Base-by-base conservation (phyloP, 2,113 vertebrate species). In the Pelvicachromis taeniatus region DNA sequence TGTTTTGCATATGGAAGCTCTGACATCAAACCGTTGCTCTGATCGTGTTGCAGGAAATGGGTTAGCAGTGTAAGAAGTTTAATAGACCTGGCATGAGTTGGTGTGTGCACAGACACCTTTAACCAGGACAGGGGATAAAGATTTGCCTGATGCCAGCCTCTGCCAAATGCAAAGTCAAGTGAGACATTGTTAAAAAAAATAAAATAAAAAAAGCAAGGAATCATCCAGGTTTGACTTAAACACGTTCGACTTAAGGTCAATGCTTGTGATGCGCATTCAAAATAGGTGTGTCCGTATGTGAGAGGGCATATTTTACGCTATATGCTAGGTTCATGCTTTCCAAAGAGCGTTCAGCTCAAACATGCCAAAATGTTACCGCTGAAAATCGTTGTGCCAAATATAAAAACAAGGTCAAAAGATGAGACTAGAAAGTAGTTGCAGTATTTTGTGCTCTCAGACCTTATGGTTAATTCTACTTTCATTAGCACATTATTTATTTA, bases 341-440 rank as follows among this genome's bases (percentile, higher is more conserved):
- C 70, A 89, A 84, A 90, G 86, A 93, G 85, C 85, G 29, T 59
- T 13, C 31, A 33, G 87, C 89, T 94, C 89, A 52, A 53, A 85
- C 63, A 85, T 78, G 55, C 88, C 84, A 91, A 87, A 91, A 75
- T 38, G 90, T 78, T 82, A 29, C 70, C n/a, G 73, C 75, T 79
- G 35, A 89, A 90, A 83, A 90, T 50, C 84, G 89, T 73, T 87
- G 90, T 90, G 92, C 88, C 86, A 90, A 88, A 89, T 87, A 61
- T 10, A 82, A 78, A 83, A 77, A 61, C 38, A 63, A 42, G 33
- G 26, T 81, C 75, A 84, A 81, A 80, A 59, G n/a, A 53, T 4
- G 9, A 78, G 68, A 55, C 40, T 26, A 54, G 58, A 45, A 26
- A 75, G 55, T 81, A 63, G 5, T 53, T 35, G 45, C 53, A 33